Evolutionary conservation across 2,113 vertebrate species (phyloP).

Genomic region (Labeo catla): DNA sequence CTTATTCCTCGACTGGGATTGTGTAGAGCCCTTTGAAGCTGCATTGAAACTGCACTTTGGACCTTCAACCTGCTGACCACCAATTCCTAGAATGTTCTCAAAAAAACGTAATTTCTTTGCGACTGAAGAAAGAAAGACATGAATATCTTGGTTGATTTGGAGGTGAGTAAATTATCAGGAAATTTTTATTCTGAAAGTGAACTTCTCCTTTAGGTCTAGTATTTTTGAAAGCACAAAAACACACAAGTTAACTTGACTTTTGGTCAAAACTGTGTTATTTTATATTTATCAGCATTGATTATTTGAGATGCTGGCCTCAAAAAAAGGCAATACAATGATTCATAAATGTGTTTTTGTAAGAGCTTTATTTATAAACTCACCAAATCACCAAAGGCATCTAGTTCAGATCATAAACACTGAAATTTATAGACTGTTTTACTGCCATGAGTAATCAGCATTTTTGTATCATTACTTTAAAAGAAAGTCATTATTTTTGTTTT

Average conservation of each 20-base stretch:
- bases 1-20: too few species aligned
- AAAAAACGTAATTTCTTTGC: too few species aligned
- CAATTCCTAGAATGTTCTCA: too few species aligned
- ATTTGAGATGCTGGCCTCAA: not conserved
- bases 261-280: not conserved
- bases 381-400: not conserved
- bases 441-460: not conserved
- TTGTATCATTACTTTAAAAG: too few species aligned
- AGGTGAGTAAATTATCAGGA: too few species aligned
- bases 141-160: too few species aligned
- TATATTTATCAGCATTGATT: not conserved
- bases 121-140: too few species aligned
- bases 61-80: too few species aligned
- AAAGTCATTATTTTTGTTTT: too few species aligned
- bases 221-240: not conserved
- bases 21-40: too few species aligned
- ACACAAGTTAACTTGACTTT: not conserved
- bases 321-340: not conserved
- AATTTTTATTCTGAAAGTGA: too few species aligned
- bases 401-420: not conserved
- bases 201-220: not conserved
- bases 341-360: not conserved
- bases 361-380: not conserved
- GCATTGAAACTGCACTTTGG: too few species aligned
- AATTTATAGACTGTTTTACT: not conserved